Evolutionary conservation across 2,888 invertebrate species (phyloP).

Genomic region (Dryadula phaetusa): DNA sequence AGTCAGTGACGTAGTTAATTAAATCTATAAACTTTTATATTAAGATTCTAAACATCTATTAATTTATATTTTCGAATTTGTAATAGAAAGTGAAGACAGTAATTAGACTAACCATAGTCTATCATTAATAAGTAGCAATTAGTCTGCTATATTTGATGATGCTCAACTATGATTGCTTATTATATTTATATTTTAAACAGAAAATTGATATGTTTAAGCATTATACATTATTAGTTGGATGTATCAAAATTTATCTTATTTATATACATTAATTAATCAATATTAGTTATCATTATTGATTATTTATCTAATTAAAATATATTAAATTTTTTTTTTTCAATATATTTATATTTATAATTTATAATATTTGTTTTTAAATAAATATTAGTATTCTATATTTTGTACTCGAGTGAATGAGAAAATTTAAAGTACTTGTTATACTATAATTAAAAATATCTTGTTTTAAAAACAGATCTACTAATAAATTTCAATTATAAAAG

Average conservation of each 20-base stretch:
- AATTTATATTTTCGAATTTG: neutral
- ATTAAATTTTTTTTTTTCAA: too few species aligned
- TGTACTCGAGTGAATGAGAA: too few species aligned
- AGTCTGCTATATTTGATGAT: conserved; percentile 2
- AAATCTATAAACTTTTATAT: conserved; percentile 27
- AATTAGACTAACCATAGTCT: neutral
- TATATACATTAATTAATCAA: neutral
- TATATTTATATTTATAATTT: too few species aligned
- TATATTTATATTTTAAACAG: neutral
- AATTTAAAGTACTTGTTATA: too few species aligned
- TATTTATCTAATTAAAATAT: too few species aligned
- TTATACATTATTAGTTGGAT: neutral
- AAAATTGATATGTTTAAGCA: conserved; percentile 3
- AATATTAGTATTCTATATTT: too few species aligned
- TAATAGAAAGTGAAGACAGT: neutral
- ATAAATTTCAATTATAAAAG: neutral
- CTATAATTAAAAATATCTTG: too few species aligned
- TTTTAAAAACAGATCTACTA: neutral
- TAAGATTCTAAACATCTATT: neutral
- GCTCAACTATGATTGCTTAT: neutral
- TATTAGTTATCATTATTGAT: too few species aligned
- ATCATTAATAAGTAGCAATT: conserved; percentile 4
- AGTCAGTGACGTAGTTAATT: conserved; percentile 31
- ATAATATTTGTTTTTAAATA: too few species aligned
- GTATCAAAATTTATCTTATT: neutral